Evolutionary conservation across 2,113 vertebrate species (phyloP).

Genomic region (Mesitornis unicolor): DNA sequence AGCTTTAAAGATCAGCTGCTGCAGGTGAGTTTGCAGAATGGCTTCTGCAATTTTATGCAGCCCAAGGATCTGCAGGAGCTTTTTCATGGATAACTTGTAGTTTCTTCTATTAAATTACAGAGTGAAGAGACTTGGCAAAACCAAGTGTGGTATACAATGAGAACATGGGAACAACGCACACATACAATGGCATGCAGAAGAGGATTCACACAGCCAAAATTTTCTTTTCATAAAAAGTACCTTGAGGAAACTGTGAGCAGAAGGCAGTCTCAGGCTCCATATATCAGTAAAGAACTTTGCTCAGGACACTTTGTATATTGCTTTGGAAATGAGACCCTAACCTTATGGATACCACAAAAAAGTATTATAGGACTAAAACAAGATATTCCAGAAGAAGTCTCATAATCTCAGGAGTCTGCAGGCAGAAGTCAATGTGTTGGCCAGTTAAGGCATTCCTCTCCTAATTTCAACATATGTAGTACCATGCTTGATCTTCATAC

Average conservation of each 20-base stretch:
- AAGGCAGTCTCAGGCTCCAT: not conserved
- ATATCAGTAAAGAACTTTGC: not conserved
- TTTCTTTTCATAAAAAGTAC: not conserved
- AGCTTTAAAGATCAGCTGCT: not conserved
- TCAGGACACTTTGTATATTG: not conserved
- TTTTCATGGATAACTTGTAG: not conserved
- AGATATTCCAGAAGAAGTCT: not conserved
- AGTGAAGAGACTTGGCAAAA: not conserved
- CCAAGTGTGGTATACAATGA: not conserved
- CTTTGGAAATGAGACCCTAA: not conserved
- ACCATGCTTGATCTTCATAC: not conserved
- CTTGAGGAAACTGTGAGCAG: not conserved
- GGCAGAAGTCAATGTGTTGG: not conserved
- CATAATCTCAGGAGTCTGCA: not conserved
- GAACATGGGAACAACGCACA: not conserved
- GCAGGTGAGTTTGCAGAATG: not conserved
- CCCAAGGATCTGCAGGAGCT: not conserved
- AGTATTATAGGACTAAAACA: not conserved
- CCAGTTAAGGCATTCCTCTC: not conserved
- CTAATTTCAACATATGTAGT: not conserved
- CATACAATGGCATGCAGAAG: not conserved
- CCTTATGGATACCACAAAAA: not conserved
- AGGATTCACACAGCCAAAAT: not conserved
- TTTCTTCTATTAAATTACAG: not conserved
- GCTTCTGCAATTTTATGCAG: not conserved